These are phyloP conservation scores for Meteorus colon DNA, from an alignment of 2,888 invertebrate species.

Conservation along the genomic window DNA sequence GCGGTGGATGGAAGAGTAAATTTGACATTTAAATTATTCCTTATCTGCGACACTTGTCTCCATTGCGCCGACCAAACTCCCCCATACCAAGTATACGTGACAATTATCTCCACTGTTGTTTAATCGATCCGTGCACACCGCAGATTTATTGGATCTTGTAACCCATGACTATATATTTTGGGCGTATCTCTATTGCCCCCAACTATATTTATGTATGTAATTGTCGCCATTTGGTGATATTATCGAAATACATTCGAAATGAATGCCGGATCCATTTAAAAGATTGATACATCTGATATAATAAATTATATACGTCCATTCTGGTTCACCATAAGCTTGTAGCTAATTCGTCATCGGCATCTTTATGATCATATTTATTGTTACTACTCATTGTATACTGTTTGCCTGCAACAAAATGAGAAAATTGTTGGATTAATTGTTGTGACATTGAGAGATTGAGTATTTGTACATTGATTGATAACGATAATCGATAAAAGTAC, in stretches of 20 bases:
- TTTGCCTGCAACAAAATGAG: not conserved
- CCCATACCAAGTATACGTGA: constrained; percentile 14
- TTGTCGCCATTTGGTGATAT: constrained; percentile 15
- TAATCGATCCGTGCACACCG: constrained; percentile 38
- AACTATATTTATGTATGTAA: not conserved
- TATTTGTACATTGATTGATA: no score
- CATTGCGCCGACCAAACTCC: constrained; percentile 2
- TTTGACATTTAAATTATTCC: constrained; percentile 47
- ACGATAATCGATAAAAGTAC: no score
- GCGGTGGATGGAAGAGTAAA: constrained; percentile 33
- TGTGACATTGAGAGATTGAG: no score
- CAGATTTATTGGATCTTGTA: constrained; percentile 33
- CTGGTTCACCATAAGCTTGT: not conserved
- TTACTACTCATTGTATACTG: no score
- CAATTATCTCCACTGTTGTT: constrained; percentile 42
- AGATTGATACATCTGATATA: not conserved
- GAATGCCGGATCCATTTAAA: not conserved
- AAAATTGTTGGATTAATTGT: no score
- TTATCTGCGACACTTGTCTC: constrained; percentile 45
- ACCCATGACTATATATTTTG: constrained; percentile 16
- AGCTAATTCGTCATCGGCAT: not conserved
- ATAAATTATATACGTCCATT: not conserved
- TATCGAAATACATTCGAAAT: not conserved
- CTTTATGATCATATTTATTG: not conserved
- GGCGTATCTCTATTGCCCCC: constrained; percentile 9